phyloP scores from a whole-genome alignment of 2,888 invertebrate genomes.

The Agonum fuliginosum region DNA sequence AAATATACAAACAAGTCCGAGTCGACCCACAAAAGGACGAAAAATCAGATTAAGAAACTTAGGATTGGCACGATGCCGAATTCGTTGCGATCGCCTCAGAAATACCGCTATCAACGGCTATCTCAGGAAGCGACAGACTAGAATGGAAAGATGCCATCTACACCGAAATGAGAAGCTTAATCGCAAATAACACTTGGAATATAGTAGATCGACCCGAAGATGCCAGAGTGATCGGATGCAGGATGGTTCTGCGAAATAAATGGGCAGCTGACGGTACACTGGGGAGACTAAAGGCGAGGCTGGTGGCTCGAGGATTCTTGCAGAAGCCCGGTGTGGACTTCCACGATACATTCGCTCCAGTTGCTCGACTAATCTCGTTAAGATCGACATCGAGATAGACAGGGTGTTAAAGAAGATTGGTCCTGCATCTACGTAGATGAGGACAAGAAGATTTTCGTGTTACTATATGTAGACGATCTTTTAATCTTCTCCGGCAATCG shows the following conservation, averaged over 20 bases:
- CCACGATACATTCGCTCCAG: slow-evolving; percentile 51
- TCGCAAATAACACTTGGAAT: slow-evolving; percentile 55
- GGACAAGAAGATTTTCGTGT: slow-evolving; percentile 60
- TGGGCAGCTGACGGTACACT: slow-evolving; percentile 23
- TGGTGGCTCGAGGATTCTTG: slow-evolving; percentile 47
- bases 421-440: slow-evolving; percentile 62
- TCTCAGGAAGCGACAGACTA: slow-evolving; percentile 45
- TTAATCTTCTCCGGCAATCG: slow-evolving; percentile 61
- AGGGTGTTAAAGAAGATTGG: slow-evolving; percentile 59
- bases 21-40: too few species aligned
- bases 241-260: slow-evolving; percentile 46
- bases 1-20: too few species aligned
- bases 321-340: slow-evolving; percentile 47
- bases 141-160: slow-evolving; percentile 59
- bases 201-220: slow-evolving; percentile 46
- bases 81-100: too few species aligned
- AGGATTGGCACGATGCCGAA: too few species aligned
- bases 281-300: slow-evolving; percentile 40
- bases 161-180: neutral
- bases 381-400: slow-evolving; percentile 60
- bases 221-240: neutral
- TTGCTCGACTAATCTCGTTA: slow-evolving; percentile 31
- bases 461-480: slow-evolving; percentile 65
- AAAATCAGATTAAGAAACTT: too few species aligned
- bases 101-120: slow-evolving; percentile 46